Evolutionary conservation across 1,140 invertebrate genomes (phyloP), one percentile per base, ranked within the genome.

Genomic region (Heliconius nattereri): DNA sequence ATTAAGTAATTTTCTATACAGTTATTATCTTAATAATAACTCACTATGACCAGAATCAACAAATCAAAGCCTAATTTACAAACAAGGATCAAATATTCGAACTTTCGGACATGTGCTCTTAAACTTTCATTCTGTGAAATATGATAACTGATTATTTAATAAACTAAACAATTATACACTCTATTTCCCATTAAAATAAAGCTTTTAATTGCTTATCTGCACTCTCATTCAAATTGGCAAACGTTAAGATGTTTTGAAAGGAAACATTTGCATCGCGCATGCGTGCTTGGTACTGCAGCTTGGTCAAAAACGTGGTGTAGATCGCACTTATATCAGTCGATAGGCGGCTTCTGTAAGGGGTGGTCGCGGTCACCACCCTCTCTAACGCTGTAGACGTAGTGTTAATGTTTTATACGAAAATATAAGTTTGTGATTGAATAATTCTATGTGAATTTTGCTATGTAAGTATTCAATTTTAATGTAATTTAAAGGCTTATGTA

Each of bases 241-340:
- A n/a, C 60, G 23, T 82, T 79, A 84, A 86, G 85, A 89, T 87
- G 85, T 82, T 85, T 78, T 73, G 80, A 88, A 83, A 86, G 83
- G 78, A 85, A 81, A 83, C 85, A 83, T 83, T 87, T 91, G 89
- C 86, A 89, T 75, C 60, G 79, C 89, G 89, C 89, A 86, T 88
- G 90, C 91, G 90, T 83, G 20, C 40, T 85, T 66, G 74, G 71
- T 82, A 86, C 85, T 92, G 90, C 91, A 92, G 90, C 85, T 90
- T 86, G 85, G 85, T 83, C 83, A 78, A 81, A 80, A 83, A 80
- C 81, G 81, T 88, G 85, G 83, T 85, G 85, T 84, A 84, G 78
- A 78, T 73, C 80, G 79, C 81, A 78, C 77, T 76, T 83, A 80
- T 90, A 87, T 90, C 89, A 92, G 91, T 92, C 91, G 89, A 92